Base-by-base conservation (phyloP, 1,140 invertebrate species). In the Drosophila sucinea region DNA sequence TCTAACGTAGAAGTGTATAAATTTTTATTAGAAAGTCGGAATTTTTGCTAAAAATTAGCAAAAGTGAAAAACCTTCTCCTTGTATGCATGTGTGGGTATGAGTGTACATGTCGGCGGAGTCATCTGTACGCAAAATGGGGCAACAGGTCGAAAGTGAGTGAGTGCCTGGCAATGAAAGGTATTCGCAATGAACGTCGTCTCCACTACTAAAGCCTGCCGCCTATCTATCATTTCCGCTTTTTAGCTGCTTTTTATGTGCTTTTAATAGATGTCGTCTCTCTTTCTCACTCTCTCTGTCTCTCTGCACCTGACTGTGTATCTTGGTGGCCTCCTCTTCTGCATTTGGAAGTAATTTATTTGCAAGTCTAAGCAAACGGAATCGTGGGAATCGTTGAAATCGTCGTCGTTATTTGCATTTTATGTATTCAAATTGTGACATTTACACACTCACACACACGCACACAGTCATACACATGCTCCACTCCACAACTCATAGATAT, bases 351-450 rank as follows among this genome's bases (percentile, higher is more conserved):
- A 89, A 86, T 89, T 86, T 83, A 85, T 81, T 61, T 78, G 76
- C 73, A 70, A 78, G 71, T 70, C 61, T 78, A 69, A 62, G 54
- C 71, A 57, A 66, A 57, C 25, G 69, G 62, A 67, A 71, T 67
- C 44, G 57, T 62, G 27, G 67, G 69, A 57, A 54, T 70, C 54
- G 32, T n/a, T 47, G 70, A 27, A 40, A 25, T 75, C 77, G 74
- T 67, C 60, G 72, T 68, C 77, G 67, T 75, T 83, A 86, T 86
- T 86, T 86, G 82, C 82, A 86, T 86, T 86, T 86, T 86, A 86
- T 86, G 83, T 86, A 87, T 87, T 86, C 83, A 86, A 86, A 87
- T 86, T 87, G 82, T 86, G 82, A 86, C 82, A 87, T 86, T 81
- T 87, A 82, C 83, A 79, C 58, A 82, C 70, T 86, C 73, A 73